Base-by-base conservation (phyloP, 1,140 invertebrate species). In the Pseudomyrmex gracilis region DNA sequence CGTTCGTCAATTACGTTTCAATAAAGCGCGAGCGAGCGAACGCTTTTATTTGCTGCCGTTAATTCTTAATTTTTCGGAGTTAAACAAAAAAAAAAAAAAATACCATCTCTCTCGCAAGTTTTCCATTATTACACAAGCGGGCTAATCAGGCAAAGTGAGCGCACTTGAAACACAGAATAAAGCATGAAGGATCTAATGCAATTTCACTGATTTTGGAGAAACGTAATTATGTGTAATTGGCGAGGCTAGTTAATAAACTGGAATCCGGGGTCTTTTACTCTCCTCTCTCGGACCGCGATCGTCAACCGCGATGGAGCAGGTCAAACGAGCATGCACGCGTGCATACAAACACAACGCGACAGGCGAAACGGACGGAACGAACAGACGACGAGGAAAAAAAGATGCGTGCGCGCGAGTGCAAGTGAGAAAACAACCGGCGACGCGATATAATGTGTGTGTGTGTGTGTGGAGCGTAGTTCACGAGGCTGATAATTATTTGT, bases 401-500 rank as follows among this genome's bases (percentile, higher is more conserved):
- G 60, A 9, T 13, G 22, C 71, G 24, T 17, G 34, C 17, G 15
- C 8, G 34, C 43, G 17, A 61, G 51, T 24, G n/a, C 43, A 47
- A 66, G 61, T 51, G 45, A 73, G 43, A 22, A 51, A 49, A 57
- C 17, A 45, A 71, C 20, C 67, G n/a, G 10, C 34, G 7, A 0
- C 34, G 34, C 34, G 34, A 5, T 5, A 5, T 5, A 34, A 34
- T 34, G 34, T 34, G 34, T 34, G 34, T 34, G 34, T 0, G n/a
- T 1, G 13, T 1, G 1, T 12, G 67, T 24, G n/a, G 34, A 10
- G n/a, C 45, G 74, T 24, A 61, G 20, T 47, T 57, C 57, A 74
- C 64, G 51, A 22, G 34, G 66, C 61, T 73, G 67, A 85, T 87
- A 92, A 90, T 90, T 91, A 92, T 91, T 91, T 87, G 87, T 85